Conservation (phyloP, 37 sponge, comb jelly and placozoan species). For the Eunapius fragilis region DNA sequence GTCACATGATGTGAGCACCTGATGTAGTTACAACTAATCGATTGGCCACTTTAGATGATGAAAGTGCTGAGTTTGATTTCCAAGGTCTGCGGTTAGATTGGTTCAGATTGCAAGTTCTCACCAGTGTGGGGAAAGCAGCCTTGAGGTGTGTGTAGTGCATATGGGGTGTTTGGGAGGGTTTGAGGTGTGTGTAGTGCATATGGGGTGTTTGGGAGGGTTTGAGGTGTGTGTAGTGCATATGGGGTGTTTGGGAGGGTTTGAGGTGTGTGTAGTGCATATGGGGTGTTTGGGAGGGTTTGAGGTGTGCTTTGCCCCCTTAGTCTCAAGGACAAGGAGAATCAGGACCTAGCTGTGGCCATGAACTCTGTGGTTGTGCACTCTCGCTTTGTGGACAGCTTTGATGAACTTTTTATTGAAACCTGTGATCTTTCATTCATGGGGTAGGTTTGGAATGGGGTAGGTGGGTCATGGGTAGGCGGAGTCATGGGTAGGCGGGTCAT, state of each 20-base stretch:
- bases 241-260: background rate
- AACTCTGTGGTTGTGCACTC: constrained; percentile 84
- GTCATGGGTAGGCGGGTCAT: no score
- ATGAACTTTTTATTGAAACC: constrained; percentile 63
- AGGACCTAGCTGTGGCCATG: constrained; percentile 80
- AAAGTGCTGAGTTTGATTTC: constrained; percentile 77
- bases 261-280: background rate
- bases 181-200: background rate
- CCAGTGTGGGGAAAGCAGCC: constrained; percentile 52
- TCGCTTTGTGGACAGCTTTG: constrained; percentile 80
- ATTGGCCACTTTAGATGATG: constrained; percentile 48
- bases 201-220: no score
- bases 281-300: no score
- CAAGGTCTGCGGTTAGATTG: constrained; percentile 91
- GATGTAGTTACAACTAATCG: no score
- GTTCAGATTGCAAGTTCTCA: constrained; percentile 87
- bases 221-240: no score
- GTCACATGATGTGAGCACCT: no score
- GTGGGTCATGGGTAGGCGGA: no score
- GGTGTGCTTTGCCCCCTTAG: constrained; percentile 4
- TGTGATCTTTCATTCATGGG: constrained; percentile 84
- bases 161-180: background rate
- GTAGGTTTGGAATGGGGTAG: no score
- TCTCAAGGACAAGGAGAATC: constrained; percentile 68
- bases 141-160: constrained; percentile 32